Evolutionary conservation across 2,888 invertebrate genomes (phyloP).

Genomic region (Ptychoptera albimana): DNA sequence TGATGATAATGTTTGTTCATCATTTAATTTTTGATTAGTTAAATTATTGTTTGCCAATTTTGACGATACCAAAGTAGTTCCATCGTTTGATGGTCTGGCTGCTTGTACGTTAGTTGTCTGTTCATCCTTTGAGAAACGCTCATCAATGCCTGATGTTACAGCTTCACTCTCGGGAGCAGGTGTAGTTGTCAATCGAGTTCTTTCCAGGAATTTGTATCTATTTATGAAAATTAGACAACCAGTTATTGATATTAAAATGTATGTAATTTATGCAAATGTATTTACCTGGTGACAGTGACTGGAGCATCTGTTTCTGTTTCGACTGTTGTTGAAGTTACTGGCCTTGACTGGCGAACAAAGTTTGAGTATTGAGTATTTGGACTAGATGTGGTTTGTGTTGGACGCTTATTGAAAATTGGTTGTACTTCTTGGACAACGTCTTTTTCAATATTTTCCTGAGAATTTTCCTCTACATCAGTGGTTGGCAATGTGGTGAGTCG

Average conservation of each 20-base stretch:
- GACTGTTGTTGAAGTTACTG: conserved; percentile 11
- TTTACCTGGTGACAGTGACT: not conserved
- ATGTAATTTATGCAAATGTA: not conserved
- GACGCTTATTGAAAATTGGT: conserved; percentile 1
- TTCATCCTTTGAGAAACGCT: conserved; percentile 5
- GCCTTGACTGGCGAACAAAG: not conserved
- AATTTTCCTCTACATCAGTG: conserved; percentile 6
- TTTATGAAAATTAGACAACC: too few species aligned
- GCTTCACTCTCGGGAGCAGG: conserved; percentile 10
- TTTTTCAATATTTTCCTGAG: conserved; percentile 10
- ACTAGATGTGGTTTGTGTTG: conserved; percentile 1
- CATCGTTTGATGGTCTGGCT: conserved; percentile 14
- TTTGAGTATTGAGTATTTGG: not conserved
- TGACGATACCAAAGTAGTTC: not conserved
- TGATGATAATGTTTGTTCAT: conserved; percentile 14
- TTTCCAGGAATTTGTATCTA: not conserved
- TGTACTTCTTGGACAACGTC: not conserved
- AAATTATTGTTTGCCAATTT: conserved; percentile 1
- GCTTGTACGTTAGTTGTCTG: not conserved
- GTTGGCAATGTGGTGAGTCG: conserved; percentile 32
- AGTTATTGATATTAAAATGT: not conserved
- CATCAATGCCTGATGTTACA: conserved; percentile 4
- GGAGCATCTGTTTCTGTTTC: conserved; percentile 9
- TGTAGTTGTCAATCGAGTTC: conserved; percentile 5
- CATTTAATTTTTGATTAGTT: conserved; percentile 12